Base-by-base conservation (phyloP, 2,888 invertebrate species). In the Sicus ferrugineus region DNA sequence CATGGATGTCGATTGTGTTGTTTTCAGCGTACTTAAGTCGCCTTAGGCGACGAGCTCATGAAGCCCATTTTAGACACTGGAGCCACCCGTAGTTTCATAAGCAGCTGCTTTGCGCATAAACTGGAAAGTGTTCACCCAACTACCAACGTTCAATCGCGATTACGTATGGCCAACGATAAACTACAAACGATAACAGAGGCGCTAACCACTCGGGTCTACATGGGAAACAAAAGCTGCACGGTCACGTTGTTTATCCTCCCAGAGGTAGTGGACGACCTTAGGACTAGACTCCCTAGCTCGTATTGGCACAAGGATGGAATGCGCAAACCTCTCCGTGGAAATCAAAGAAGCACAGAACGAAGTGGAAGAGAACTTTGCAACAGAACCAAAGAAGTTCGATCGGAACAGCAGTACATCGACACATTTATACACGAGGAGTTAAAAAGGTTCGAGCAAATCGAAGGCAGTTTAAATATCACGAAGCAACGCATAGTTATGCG, bases 401-500 rank as follows among this genome's bases (percentile, higher is more conserved):
- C 46, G 6, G 9, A 46, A 16, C 46, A 46, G 9, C n/a, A 46
- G 19, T 19, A 19, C 46, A 46, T 46, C 9, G 46, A 5, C n/a
- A 28, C 2, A 3, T 56, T 56, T 28, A 23, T 56, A 11, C 1
- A 4, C 2, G 28, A 56, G 30, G 56, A 56, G 4, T 30, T 56
- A 4, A 9, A 26, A 1, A 56, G 28, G 28, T 56, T 56, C 16
- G 56, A 23, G 5, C n/a, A 63, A 0, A 2, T 69, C 2, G 21
- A 56, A 6, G 58, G 68, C 2, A 11, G 42, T 1, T 58, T 56
- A 0, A 30, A 30, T 1, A 56, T 50, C 3, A 48, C 68, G 0
- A 23, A 30, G 2, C 64, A 64, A 2, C 42, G 23, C 14, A 68
- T 63, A 11, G 30, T 63, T 2, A 63, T 68, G 63, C 50, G 16